Evolutionary conservation across 2,113 vertebrate species (phyloP), one percentile per base, ranked within the genome.

Genomic region (Tragelaphus buxtoni): DNA sequence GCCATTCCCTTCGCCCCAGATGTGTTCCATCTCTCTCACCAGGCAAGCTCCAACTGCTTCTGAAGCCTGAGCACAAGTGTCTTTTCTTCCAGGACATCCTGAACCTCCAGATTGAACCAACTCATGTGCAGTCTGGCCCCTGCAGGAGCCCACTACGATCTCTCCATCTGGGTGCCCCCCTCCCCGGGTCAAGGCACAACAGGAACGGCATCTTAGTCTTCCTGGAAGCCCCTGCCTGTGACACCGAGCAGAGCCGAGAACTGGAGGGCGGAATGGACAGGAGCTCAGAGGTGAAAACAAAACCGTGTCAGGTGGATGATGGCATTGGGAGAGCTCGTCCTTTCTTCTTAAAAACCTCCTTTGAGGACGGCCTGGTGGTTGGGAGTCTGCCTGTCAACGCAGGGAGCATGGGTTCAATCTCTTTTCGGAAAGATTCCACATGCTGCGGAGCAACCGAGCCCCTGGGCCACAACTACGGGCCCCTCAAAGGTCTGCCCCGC

Each of bases 251-350:
- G 18, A 16, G 69, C 80, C 20, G n/a, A 5, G 35, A 16, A 2
- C 47, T 51, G 30, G 55, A 32, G 63, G 24, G 47, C 30, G 14
- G 32, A 16, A 51, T 4, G 18, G 30, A 39, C 39, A 39, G 14
- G 65, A 56, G 32, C 5, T 55, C n/a, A 45, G 16, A 3, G 42
- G 32, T 39, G 55, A 42, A 18, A 26, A 17, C 39, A 4, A 22
- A 74, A 55, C 9, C 11, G 17, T 2, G 18, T n/a, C 69, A 7
- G 7, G 13, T 14, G 26, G 90, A 10, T 7, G 24, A 30, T 1
- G n/a, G 28, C 2, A 0, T 2, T 12, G 12, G 42, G 58, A 30
- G 42, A 42, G 10, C 65, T 0, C 13, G 61, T 2, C 18, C 20
- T 10, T 18, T 53, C 85, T 58, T 20, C 63, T 14, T 22, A n/a